Evolutionary conservation across 92 coral and sea anemone species (phyloP).

Genomic region (Desmophyllum pertusum): DNA sequence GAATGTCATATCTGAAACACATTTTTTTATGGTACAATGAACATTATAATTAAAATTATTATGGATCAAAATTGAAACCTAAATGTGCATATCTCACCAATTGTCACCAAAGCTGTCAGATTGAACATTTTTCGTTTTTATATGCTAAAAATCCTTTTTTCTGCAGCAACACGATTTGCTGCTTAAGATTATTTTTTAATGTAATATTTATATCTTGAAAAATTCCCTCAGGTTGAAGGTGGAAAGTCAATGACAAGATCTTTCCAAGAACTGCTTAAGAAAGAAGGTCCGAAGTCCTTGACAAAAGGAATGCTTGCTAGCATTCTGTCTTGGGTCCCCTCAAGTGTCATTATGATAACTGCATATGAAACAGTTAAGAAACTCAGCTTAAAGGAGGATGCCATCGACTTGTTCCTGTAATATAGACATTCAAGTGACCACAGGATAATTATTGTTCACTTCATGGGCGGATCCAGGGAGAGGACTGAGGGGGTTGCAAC

Average conservation of each 20-base stretch:
- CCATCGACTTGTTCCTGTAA: conserved; percentile 18
- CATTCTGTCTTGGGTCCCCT: conserved; percentile 74
- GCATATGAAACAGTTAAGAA: conserved; percentile 85
- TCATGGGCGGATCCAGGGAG: background rate
- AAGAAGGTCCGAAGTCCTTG: conserved; percentile 81
- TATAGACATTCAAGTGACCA: background rate
- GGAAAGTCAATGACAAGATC: conserved; percentile 70
- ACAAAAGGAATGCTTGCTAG: conserved; percentile 86
- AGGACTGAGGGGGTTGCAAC: background rate
- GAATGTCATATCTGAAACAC: no score
- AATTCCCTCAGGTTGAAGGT: conserved; percentile 79
- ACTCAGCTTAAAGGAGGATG: conserved; percentile 69
- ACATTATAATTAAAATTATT: no score
- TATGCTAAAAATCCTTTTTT: no score
- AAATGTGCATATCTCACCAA: background rate
- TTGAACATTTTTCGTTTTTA: no score
- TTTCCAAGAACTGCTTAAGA: conserved; percentile 76
- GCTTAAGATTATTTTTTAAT: no score
- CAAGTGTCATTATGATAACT: conserved; percentile 76
- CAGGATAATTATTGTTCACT: background rate
- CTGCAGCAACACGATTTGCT: no score
- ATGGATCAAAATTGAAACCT: background rate
- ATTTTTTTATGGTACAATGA: no score
- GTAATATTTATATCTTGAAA: no score
- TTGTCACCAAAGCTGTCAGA: no score